A percentile compares a stretch with the other conserved stretches of the same genome.
phyloP scores from a whole-genome alignment of 2,113 vertebrate species.

The Mastomys coucha region DNA sequence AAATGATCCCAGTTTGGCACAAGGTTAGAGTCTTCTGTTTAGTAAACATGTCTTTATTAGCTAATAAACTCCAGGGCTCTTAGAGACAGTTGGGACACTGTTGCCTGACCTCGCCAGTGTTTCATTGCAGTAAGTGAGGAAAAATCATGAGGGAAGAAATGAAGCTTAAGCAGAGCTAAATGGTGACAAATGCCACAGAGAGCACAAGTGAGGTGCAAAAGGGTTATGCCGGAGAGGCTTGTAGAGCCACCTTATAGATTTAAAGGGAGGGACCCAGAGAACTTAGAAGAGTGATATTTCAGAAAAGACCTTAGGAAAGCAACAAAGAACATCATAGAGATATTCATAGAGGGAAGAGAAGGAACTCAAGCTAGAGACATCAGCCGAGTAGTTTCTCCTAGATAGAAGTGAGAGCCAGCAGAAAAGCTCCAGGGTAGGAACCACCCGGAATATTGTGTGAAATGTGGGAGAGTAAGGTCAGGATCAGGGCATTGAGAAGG shows the following conservation, averaged over 20 bases:
- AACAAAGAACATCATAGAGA: neutral
- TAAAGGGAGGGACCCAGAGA: neutral
- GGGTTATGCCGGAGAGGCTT: neutral
- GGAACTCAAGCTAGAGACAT: neutral
- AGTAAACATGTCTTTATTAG: conserved; percentile 16
- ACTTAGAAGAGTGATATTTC: neutral
- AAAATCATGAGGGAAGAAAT: neutral
- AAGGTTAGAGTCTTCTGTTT: neutral
- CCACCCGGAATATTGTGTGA: neutral
- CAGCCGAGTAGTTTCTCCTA: neutral
- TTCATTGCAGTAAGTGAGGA: neutral
- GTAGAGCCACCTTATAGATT: neutral
- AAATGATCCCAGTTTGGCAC: neutral
- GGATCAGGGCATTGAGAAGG: neutral
- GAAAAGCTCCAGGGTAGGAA: neutral
- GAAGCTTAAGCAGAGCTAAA: neutral
- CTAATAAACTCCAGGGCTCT: neutral
- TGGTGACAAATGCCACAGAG: neutral
- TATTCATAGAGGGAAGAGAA: neutral
- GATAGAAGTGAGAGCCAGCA: neutral
- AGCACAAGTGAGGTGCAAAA: neutral
- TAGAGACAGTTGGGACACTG: neutral
- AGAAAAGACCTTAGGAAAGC: neutral
- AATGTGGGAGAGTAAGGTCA: neutral
- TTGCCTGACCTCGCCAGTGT: neutral